Conservation (phyloP, 1,140 invertebrate species). For the Trichonephila clavipes region DNA sequence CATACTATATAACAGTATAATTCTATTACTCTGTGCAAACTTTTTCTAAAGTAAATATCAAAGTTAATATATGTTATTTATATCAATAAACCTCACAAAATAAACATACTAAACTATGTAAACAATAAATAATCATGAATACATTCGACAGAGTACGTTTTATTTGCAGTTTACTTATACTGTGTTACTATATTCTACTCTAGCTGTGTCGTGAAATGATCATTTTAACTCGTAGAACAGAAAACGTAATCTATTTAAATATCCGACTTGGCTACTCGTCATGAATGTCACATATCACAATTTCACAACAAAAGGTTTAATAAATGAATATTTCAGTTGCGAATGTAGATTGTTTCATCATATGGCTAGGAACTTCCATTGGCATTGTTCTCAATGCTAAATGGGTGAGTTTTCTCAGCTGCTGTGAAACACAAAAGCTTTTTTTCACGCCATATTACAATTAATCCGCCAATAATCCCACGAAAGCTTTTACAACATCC, state of each 20-base stretch:
- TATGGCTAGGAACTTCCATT: neutral
- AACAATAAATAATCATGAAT: too few species aligned
- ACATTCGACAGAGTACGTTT: too few species aligned
- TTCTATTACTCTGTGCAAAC: too few species aligned
- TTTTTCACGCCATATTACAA: conserved; percentile 72
- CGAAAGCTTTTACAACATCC: conserved; percentile 37
- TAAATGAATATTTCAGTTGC: neutral
- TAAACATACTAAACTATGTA: too few species aligned
- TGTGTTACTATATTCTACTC: too few species aligned
- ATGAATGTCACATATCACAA: neutral
- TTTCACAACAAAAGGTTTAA: neutral
- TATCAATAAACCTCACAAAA: too few species aligned
- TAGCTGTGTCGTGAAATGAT: too few species aligned
- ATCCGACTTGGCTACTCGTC: neutral
- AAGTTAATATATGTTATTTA: too few species aligned
- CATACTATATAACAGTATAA: too few species aligned
- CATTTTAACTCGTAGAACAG: too few species aligned
- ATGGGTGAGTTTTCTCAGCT: conserved; percentile 60
- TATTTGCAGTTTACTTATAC: too few species aligned
- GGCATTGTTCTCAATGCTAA: neutral
- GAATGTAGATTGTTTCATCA: neutral
- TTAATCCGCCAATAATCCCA: conserved; percentile 67
- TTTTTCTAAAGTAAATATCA: too few species aligned
- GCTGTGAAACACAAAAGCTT: neutral
- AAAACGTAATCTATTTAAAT: neutral